These are phyloP conservation scores for Myripristis jacobus DNA, from an alignment of 2,797 vertebrate species.

Conservation along the genomic window DNA sequence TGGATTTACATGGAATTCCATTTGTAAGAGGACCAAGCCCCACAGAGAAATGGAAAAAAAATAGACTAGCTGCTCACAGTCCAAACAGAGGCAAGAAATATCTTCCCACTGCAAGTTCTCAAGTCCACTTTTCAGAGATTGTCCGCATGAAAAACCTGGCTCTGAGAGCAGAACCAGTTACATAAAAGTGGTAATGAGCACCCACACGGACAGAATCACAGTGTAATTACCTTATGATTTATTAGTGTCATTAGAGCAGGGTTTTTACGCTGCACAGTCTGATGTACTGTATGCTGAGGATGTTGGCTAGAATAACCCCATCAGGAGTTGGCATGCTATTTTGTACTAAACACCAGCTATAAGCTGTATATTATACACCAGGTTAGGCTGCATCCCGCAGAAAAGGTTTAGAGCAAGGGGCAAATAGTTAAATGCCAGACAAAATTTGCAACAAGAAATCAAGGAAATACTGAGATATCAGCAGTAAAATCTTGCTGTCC, in stretches of 20 bases:
- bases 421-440: no score
- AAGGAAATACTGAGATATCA: no score
- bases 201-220: constrained; percentile 35
- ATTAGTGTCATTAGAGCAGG: constrained; percentile 39
- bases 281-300: background rate
- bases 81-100: no score
- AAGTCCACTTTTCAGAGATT: background rate
- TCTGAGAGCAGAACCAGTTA: constrained; percentile 9
- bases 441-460: no score
- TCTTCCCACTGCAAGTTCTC: background rate
- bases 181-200: constrained; percentile 42
- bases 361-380: background rate
- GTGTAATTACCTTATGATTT: constrained; percentile 39
- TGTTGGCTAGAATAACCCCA: constrained; percentile 18
- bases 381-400: background rate
- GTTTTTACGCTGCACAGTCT: constrained; percentile 15
- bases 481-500: no score
- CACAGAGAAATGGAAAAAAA: no score
- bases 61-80: no score
- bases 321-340: constrained; percentile 31
- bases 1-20: no score
- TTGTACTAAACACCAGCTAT: no score
- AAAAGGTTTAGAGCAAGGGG: no score
- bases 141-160: background rate
- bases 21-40: no score